Evolutionary conservation across 2,888 invertebrate genomes (phyloP), one percentile per base, ranked within the genome.

Genomic region (Melipona bicolor): DNA sequence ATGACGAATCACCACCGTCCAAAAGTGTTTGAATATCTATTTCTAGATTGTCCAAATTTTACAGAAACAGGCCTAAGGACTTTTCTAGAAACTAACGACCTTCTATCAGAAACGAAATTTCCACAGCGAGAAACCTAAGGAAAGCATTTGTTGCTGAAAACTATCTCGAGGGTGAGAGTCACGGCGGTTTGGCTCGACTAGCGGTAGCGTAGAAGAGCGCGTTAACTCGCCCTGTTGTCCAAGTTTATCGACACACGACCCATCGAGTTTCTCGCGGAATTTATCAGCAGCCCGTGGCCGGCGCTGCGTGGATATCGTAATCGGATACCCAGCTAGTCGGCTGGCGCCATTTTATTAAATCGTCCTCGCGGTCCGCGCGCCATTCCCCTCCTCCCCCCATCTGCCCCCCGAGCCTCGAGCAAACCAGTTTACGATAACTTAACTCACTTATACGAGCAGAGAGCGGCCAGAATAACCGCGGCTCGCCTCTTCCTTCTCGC

Each of bases 401-500:
- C 43, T 9, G 27, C 27, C 43, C 9, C 1, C 2, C 9, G 43
- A 36, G 71, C 73, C 84, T 77, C 36, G 15, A 77, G 74, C 73
- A 91, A 92, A 92, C 93, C 91, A 92, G 93, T 93, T 93, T 91
- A 81, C 92, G 90, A 91, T 92, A 91, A 90, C 88, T 88, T 88
- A 82, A 89, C 89, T 87, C 72, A 76, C 87, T 75, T 81, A 71
- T 81, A 78, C 71, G 64, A 49, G 71, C 81, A 67, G 43, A 43
- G 43, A 43, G 24, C 79, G 32, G 69, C 61, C 77, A 43, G 54
- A 75, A 75, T 70, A 54, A 77, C 62, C 69, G 36, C 24, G 32
- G 24, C 71, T 77, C 27, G 17, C 43, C 62, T 65, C 68, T 77
- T 54, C 54, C 36, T n/a, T 74, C 19, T 52, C 54, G 62, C n/a